These are phyloP conservation scores for Helicoverpa zea DNA, from an alignment of 1,140 invertebrate species.

Conservation along the genomic window DNA sequence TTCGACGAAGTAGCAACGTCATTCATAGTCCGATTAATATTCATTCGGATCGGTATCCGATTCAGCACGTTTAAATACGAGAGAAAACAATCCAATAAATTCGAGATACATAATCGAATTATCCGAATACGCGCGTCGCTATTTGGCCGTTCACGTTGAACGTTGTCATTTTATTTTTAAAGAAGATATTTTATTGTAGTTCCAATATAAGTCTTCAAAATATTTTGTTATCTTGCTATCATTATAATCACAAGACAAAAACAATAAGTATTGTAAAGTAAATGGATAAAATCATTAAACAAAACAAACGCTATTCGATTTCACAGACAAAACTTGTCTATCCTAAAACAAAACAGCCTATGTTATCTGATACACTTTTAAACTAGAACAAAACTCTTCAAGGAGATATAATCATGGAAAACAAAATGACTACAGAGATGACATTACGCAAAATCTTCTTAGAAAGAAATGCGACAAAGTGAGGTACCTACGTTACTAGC, in stretches of 20 bases:
- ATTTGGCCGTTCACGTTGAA: neutral
- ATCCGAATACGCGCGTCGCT: neutral
- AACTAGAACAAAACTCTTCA: slow-evolving; percentile 25
- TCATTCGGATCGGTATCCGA: neutral
- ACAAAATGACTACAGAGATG: too few species aligned
- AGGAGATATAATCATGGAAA: neutral
- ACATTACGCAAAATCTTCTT: too few species aligned
- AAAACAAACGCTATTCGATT: slow-evolving; percentile 16
- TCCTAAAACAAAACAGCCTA: slow-evolving; percentile 1
- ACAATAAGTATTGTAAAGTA: neutral
- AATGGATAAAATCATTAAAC: neutral
- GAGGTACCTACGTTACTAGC: too few species aligned
- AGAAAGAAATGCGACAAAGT: too few species aligned
- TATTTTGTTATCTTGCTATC: too few species aligned
- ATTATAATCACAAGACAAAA: neutral
- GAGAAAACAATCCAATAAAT: slow-evolving; percentile 27
- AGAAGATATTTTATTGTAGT: too few species aligned
- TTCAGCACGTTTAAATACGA: neutral
- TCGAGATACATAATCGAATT: slow-evolving; percentile 26
- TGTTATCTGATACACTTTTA: slow-evolving; percentile 8
- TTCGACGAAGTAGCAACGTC: neutral
- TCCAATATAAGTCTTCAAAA: too few species aligned
- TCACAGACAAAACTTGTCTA: slow-evolving; percentile 16
- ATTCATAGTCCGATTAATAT: neutral
- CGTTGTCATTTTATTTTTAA: neutral